Evolutionary conservation across 2,113 vertebrate species (phyloP).

Genomic region (Jacana jacana): DNA sequence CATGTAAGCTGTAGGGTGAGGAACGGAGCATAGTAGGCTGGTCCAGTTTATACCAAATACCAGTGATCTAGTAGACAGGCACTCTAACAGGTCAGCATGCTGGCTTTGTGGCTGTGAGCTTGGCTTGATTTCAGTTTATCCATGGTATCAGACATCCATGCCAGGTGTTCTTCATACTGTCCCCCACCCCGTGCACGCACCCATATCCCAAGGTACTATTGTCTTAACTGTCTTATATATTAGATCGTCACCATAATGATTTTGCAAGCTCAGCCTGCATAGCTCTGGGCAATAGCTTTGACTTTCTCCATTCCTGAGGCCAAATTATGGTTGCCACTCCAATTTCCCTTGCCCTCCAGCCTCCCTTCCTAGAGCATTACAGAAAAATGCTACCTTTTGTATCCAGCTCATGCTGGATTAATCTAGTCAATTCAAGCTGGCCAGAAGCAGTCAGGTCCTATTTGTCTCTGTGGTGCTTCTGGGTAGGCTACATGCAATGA

Average conservation of each 20-base stretch:
- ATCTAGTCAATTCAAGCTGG: slow-evolving; percentile 25
- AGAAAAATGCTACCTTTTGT: slow-evolving; percentile 44
- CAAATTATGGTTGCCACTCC: slow-evolving; percentile 38
- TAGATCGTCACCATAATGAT: not conserved
- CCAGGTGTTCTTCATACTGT: not conserved
- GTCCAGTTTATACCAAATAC: not conserved
- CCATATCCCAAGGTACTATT: not conserved
- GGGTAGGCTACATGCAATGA: not conserved
- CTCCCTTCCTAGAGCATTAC: slow-evolving; percentile 12
- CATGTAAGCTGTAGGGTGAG: rapidly evolving
- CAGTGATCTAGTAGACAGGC: not conserved
- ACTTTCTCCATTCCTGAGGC: not conserved
- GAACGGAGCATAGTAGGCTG: rapidly evolving
- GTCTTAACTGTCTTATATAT: not conserved
- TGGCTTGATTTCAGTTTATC: not conserved
- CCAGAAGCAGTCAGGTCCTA: slow-evolving; percentile 44
- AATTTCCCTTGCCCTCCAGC: slow-evolving; percentile 45
- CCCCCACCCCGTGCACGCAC: rapidly evolving
- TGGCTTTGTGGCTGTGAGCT: not conserved
- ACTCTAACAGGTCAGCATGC: rapidly evolving
- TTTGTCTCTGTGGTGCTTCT: slow-evolving; percentile 25
- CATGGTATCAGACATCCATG: not conserved
- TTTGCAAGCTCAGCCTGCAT: not conserved
- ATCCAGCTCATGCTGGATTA: slow-evolving; percentile 47
- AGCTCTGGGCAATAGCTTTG: slow-evolving; percentile 36